phyloP scores from a whole-genome alignment of 2,888 invertebrate species.

The Cheilosia impressa region DNA sequence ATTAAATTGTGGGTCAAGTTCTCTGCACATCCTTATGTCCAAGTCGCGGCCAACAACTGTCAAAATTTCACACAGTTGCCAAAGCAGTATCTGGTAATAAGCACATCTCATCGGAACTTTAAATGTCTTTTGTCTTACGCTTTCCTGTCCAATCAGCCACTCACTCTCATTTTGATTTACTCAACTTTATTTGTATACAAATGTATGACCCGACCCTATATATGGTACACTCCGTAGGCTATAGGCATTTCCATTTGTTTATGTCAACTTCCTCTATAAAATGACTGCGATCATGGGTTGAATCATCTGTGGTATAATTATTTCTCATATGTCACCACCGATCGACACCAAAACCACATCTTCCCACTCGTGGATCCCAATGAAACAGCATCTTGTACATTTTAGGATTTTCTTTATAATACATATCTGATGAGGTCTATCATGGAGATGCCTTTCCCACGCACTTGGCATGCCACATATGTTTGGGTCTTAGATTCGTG shows the following conservation, averaged over 20 bases:
- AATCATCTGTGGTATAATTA: conserved; percentile 44
- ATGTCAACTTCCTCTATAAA: conserved; percentile 56
- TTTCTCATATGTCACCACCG: conserved; percentile 55
- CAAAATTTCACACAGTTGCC: too few species aligned
- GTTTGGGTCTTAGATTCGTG: conserved; percentile 27
- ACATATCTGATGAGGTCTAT: conserved; percentile 27
- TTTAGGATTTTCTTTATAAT: conserved; percentile 45
- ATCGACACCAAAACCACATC: conserved; percentile 32
- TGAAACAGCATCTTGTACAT: conserved; percentile 29
- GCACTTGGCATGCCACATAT: conserved; percentile 57
- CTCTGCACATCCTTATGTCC: too few species aligned
- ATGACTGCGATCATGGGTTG: conserved; percentile 15
- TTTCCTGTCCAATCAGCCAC: too few species aligned
- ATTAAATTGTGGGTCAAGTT: too few species aligned
- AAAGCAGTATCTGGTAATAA: too few species aligned
- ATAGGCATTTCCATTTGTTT: conserved; percentile 1
- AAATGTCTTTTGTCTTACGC: too few species aligned
- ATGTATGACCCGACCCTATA: conserved; percentile 7
- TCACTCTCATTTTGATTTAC: too few species aligned
- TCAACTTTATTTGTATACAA: neutral
- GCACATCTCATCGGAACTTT: too few species aligned
- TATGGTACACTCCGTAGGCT: conserved; percentile 27
- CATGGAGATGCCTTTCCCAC: conserved; percentile 61
- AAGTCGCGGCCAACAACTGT: too few species aligned
- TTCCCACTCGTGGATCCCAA: conserved; percentile 61